Base-by-base conservation (phyloP, 64 coral and sea anemone species). In the Acropora yongei region DNA sequence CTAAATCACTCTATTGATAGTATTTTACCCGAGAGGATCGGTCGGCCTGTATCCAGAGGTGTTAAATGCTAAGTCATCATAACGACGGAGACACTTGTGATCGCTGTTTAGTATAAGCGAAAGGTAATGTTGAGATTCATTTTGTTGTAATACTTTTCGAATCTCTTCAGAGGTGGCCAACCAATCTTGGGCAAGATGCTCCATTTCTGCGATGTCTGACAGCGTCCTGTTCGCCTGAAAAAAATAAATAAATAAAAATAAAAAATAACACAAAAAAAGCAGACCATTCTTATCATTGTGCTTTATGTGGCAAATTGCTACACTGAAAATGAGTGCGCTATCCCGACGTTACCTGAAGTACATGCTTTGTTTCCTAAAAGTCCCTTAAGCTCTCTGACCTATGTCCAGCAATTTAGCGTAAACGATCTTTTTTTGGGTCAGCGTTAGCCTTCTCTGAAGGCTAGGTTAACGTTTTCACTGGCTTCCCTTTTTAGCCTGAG, bases 161-260 rank as follows among this genome's bases (percentile, higher is more conserved):
- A 97, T 91, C 76, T 88, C 61, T 61, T 83, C 45, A 41, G 95
- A 97, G 14, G 89, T 84, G 78, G 84, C 88, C 39, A 97, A 78
- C 95, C 95, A 97, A 12, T 48, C 49, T 57, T 91, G 17, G 4
- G 91, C 95, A 0, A 97, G 82, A 8, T 87, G 50, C 67, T 94
- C 88, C 6, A 97, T 83, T 30, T 65, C 61, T 3, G 82, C 95
- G 2, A 97, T 94, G 61, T 97, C 95, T 44, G 95, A 87, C 88
- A 97, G 94, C 2, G 95, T 94, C 40, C 95, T 89, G 87, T 97
- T 97, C 18, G 95, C 95, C 95, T 97, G 47, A 8, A 65, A 53
- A 78, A 14, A 19, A 61, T 0, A 55, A 10, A 7, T 55, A 55
- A 55, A 55, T 10, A 10, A 55, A 55, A 55, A 55, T 55, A 1